Base-by-base conservation (phyloP, 2,113 vertebrate species). In the Quiscalus mexicanus region DNA sequence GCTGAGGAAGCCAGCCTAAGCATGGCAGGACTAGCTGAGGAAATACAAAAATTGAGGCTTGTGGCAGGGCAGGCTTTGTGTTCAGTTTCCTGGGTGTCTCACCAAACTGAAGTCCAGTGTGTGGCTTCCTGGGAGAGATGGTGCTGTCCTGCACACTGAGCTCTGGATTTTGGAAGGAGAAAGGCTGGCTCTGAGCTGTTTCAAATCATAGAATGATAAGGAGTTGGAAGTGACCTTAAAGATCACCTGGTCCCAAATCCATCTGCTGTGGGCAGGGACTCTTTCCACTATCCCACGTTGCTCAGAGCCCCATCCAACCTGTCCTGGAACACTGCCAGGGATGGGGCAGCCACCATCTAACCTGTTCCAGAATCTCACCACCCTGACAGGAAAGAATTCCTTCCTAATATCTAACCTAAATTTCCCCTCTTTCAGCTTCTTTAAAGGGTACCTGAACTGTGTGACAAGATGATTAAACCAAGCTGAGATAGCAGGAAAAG, bases 201-300 rank as follows among this genome's bases (percentile, higher is more conserved):
- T 28, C 15, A 31, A 47, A 22, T 42, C 3, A 42, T 15, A 56
- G 31, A 37, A 62, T 19, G 17, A 31, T 55, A 47, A 49, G 70
- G 25, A 15, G 7, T 49, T 84, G 56, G 22, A 49, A 70, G 22
- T 0, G 1, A 42, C 18, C 7, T 49, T 63, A 63, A 77, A 49
- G 31, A 70, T 77, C 30, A 63, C 11, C 35, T 49, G 41, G 21
- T 69, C 42, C 30, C 47, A 76, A 41, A 49, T 18, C 17, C 33
- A 79, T 56, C 42, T 73, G 18, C 37, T 11, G 2, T 50, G 42
- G 59, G 42, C 27, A 42, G 14, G 42, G 31, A 25, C 24, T 22
- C 39, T 11, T 75, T 59, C 53, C 24, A 49, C 17, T 20, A 0
- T 0, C 0, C 31, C 41, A 28, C 12, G 15, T 24, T 63, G 42